These are phyloP conservation scores for Amorpha juglandis DNA, from an alignment of 2,888 invertebrate genomes.

Conservation along the genomic window DNA sequence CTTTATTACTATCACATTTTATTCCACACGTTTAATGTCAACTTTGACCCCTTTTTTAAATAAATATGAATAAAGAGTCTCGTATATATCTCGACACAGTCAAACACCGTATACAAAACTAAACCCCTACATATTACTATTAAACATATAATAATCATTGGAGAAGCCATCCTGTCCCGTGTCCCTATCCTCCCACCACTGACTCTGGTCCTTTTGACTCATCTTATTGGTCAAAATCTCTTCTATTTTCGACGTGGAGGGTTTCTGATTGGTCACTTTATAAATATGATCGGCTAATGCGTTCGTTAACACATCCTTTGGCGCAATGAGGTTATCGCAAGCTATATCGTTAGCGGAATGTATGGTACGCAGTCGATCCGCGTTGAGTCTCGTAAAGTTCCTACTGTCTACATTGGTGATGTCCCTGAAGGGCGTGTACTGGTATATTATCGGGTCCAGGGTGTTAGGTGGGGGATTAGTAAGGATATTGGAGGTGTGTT, in stretches of 20 bases:
- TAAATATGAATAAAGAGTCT: too few relatives aligned
- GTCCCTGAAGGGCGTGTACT: conserved; percentile 53
- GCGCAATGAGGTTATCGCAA: conserved; percentile 72
- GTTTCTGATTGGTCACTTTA: conserved; percentile 82
- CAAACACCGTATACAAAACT: conserved; percentile 13
- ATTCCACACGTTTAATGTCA: too few relatives aligned
- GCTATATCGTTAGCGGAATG: conserved; percentile 61
- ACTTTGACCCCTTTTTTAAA: too few relatives aligned
- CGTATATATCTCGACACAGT: not conserved
- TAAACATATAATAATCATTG: conserved; percentile 70
- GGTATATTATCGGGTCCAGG: conserved; percentile 27
- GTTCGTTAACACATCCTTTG: conserved; percentile 75
- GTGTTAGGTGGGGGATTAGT: conserved; percentile 73
- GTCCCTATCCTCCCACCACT: conserved; percentile 71
- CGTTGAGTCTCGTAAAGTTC: conserved; percentile 74
- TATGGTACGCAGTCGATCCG: conserved; percentile 73
- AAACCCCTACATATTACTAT: conserved; percentile 51
- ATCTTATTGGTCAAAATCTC: conserved; percentile 80
- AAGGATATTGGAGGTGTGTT: conserved; percentile 78
- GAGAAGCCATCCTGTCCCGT: conserved; percentile 62
- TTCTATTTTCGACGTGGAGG: conserved; percentile 75
- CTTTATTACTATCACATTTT: too few relatives aligned
- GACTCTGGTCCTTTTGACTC: conserved; percentile 65
- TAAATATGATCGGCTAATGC: conserved; percentile 79
- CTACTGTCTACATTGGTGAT: conserved; percentile 68